phyloP scores from a whole-genome alignment of 1,140 invertebrate species.

The Ceratina calcarata region DNA sequence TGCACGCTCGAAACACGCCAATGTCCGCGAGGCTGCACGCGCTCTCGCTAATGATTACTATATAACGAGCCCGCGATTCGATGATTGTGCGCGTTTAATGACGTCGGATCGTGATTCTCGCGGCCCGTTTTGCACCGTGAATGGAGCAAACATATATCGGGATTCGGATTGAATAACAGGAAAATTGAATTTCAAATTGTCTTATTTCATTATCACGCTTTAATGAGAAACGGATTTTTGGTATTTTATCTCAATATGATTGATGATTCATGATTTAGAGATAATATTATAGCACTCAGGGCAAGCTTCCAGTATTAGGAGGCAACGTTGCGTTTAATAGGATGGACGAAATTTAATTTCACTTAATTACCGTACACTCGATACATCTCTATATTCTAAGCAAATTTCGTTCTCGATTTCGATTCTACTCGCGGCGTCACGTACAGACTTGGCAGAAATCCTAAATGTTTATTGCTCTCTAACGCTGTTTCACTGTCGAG shows the following conservation, averaged over 20 bases:
- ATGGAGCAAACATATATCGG: no score
- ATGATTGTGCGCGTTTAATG: conserved; percentile 41
- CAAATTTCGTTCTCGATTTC: not conserved
- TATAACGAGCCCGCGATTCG: conserved; percentile 48
- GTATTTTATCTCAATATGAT: no score
- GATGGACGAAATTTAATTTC: not conserved
- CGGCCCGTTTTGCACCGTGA: no score
- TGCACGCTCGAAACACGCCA: conserved; percentile 43
- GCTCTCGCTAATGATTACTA: conserved; percentile 56
- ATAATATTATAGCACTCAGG: no score
- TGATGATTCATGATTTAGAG: no score
- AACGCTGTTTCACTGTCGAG: not conserved
- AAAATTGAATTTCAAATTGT: no score
- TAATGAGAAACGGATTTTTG: no score
- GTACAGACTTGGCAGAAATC: conserved; percentile 1
- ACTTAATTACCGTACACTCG: no score
- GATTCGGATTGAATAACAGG: no score
- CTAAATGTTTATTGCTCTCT: conserved; percentile 13
- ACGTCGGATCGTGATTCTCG: not conserved
- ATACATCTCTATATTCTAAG: not conserved
- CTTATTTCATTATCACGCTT: no score
- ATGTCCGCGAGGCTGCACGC: conserved; percentile 53
- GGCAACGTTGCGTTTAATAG: not conserved
- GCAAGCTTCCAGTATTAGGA: no score
- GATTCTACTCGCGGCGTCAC: not conserved